Conservation (phyloP, 2,888 invertebrate genomes). For the Thecophora atra region DNA sequence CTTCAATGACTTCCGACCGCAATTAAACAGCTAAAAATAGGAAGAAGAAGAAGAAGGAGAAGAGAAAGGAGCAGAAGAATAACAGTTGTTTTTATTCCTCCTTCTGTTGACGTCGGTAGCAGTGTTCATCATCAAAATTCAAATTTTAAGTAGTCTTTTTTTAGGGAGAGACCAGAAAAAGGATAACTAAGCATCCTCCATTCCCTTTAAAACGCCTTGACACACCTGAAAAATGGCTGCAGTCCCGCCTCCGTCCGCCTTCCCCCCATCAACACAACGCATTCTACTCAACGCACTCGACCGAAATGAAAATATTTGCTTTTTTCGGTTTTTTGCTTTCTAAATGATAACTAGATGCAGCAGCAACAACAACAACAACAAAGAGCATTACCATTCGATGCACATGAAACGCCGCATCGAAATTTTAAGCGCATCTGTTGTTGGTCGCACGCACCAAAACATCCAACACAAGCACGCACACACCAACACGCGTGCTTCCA, state of each 20-base stretch:
- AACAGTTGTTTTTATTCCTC: neutral
- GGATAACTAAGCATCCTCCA: no score
- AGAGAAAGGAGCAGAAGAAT: neutral
- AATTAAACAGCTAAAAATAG: constrained; percentile 26
- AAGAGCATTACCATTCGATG: neutral
- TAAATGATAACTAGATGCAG: neutral
- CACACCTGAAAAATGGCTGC: neutral
- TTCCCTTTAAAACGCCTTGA: neutral
- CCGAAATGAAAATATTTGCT: constrained; percentile 20
- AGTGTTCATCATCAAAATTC: no score
- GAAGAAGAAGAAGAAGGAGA: neutral
- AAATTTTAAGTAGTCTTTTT: no score
- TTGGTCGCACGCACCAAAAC: constrained; percentile 7
- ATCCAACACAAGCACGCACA: no score
- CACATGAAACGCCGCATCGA: neutral
- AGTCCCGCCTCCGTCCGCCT: neutral
- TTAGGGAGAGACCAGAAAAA: no score
- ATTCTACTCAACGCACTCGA: constrained; percentile 18
- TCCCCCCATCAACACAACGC: neutral
- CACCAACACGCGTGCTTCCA: no score
- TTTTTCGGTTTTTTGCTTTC: neutral
- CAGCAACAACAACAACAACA: neutral
- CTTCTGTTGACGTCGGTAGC: no score
- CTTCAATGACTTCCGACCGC: constrained; percentile 34
- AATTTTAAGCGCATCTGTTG: constrained; percentile 25